Percentiles rank a stretch among this genome's conserved stretches.
phyloP scores from a whole-genome alignment of 2,797 vertebrate genomes.

The Acomys russatus region DNA sequence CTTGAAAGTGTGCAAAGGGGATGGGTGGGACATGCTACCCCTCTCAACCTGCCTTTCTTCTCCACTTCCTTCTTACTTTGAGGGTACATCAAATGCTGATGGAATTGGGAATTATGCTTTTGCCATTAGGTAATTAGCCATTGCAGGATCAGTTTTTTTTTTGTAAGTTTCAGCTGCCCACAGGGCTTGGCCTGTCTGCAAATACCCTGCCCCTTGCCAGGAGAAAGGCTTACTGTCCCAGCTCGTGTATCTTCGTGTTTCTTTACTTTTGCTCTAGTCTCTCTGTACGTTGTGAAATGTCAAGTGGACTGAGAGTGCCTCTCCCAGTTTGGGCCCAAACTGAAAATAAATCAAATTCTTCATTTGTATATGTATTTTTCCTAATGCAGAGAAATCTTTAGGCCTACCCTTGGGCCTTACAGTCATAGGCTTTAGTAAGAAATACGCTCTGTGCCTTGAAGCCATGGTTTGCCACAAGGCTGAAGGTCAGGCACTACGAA shows the following conservation, averaged over 20 bases:
- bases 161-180: background rate
- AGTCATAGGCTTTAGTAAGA: background rate
- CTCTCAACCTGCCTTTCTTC: background rate
- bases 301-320: background rate
- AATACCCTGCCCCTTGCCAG: too few species aligned
- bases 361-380: background rate
- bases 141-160: background rate
- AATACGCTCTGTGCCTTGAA: background rate
- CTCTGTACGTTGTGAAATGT: background rate
- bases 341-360: background rate
- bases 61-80: background rate
- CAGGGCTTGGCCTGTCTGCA: background rate
- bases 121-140: background rate
- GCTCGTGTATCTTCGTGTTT: background rate
- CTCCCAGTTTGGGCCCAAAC: background rate
- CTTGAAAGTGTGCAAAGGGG: background rate
- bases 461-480: background rate
- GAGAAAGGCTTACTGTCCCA: background rate
- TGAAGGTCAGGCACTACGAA: background rate
- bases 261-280: accelerated
- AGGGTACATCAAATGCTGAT: background rate
- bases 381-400: background rate
- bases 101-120: too few species aligned
- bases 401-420: too few species aligned
- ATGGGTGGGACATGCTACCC: background rate